Evolutionary conservation across 2,797 vertebrate genomes (phyloP).

Genomic region (Amphiprion clarkii): DNA sequence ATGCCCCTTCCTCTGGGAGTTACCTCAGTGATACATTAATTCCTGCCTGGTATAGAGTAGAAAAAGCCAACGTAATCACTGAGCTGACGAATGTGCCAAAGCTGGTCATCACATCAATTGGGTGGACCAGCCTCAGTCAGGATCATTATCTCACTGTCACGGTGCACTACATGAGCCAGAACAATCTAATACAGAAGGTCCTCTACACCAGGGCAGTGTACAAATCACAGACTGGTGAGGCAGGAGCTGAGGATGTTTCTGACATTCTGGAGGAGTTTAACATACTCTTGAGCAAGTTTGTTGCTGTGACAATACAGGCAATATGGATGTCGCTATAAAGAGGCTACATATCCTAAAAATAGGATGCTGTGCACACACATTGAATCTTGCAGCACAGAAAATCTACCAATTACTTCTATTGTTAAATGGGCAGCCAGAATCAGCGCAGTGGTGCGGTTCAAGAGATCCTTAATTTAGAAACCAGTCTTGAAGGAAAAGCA

Average conservation of each 20-base stretch:
- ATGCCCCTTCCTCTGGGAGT: no score
- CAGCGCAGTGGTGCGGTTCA: neutral
- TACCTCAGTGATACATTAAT: no score
- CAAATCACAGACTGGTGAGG: neutral
- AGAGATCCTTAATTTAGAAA: neutral
- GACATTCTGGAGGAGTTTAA: neutral
- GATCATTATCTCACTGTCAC: slow-evolving; percentile 23
- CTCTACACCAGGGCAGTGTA: neutral
- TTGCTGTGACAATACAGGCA: neutral
- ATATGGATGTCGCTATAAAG: neutral
- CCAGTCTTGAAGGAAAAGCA: neutral
- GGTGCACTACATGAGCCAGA: neutral
- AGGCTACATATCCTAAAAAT: neutral
- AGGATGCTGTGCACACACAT: neutral
- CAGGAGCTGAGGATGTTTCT: neutral
- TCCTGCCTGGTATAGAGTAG: neutral
- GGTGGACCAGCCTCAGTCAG: slow-evolving; percentile 19
- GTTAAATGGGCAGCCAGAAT: neutral
- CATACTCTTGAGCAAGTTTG: neutral
- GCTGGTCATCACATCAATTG: slow-evolving; percentile 19
- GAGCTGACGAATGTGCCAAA: neutral
- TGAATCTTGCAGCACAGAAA: neutral
- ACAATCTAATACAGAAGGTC: neutral
- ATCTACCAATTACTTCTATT: neutral
- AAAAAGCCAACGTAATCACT: slow-evolving; percentile 16